phyloP scores from a whole-genome alignment of 2,113 vertebrate species.

The Pelecanoides urinatrix region DNA sequence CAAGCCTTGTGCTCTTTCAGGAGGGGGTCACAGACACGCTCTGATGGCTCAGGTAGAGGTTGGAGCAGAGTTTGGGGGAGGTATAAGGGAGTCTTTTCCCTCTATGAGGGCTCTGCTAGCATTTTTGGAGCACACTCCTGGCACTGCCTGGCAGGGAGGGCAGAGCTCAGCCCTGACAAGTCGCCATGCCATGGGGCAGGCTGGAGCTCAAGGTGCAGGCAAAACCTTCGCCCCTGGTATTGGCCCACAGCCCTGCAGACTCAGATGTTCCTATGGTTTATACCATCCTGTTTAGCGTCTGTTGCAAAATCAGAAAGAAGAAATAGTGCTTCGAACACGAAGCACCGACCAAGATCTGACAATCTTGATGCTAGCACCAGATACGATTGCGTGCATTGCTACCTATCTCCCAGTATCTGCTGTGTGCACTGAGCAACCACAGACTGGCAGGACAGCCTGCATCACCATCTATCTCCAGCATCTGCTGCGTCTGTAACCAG shows the following conservation, averaged over 20 bases:
- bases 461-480: not conserved
- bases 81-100: not conserved
- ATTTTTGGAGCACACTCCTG: not conserved
- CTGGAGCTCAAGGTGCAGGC: not conserved
- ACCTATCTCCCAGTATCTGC: slow-evolving; percentile 28
- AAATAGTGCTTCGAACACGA: not conserved
- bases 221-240: not conserved
- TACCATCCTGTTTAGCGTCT: slow-evolving; percentile 27
- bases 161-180: not conserved
- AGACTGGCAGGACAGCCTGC: not conserved
- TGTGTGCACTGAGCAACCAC: not conserved
- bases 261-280: slow-evolving; percentile 1
- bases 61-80: not conserved
- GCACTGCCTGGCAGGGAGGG: rapidly evolving
- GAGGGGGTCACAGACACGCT: not conserved
- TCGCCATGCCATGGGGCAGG: not conserved
- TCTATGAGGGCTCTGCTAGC: not conserved
- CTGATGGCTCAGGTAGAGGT: not conserved
- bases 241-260: not conserved
- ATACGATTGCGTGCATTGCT: not conserved
- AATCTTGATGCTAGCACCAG: not conserved
- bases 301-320: slow-evolving; percentile 22
- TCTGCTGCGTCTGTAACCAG: not conserved
- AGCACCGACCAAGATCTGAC: not conserved
- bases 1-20: rapidly evolving